phyloP scores from a whole-genome alignment of 2,113 vertebrate genomes.

The Pyrgilauda ruficollis region DNA sequence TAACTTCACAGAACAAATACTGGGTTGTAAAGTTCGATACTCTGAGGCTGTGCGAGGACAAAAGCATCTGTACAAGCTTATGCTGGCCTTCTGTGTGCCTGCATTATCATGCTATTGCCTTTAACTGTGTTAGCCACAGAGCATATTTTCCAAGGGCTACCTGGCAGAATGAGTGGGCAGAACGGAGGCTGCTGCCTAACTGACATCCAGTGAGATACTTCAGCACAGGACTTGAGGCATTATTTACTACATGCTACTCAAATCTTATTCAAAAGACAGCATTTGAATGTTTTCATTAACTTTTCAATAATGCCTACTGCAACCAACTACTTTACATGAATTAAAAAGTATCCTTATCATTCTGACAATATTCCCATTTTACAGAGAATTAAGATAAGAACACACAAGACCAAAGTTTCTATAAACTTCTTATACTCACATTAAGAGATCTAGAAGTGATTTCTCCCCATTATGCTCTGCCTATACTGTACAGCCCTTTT shows the following conservation, averaged over 20 bases:
- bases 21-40: background rate
- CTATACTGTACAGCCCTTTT: background rate
- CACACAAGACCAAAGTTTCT: background rate
- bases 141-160: background rate
- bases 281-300: background rate
- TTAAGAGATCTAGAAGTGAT: background rate
- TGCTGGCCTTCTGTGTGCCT: background rate
- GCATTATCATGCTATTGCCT: background rate
- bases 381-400: background rate
- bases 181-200: background rate
- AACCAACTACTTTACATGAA: accelerated
- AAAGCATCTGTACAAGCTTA: background rate
- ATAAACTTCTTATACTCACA: background rate
- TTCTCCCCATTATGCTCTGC: background rate
- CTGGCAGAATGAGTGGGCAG: background rate
- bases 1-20: background rate
- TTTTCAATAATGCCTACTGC: background rate
- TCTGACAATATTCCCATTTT: background rate
- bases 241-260: background rate
- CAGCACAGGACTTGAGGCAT: background rate
- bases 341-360: background rate
- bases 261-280: background rate
- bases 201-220: background rate
- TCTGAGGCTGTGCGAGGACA: background rate
- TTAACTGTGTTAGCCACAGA: background rate